A percentile compares a stretch with the other conserved stretches of the same genome.
These are phyloP conservation scores for Cantharis rufa DNA, from an alignment of 2,888 invertebrate genomes.

Conservation along the genomic window DNA sequence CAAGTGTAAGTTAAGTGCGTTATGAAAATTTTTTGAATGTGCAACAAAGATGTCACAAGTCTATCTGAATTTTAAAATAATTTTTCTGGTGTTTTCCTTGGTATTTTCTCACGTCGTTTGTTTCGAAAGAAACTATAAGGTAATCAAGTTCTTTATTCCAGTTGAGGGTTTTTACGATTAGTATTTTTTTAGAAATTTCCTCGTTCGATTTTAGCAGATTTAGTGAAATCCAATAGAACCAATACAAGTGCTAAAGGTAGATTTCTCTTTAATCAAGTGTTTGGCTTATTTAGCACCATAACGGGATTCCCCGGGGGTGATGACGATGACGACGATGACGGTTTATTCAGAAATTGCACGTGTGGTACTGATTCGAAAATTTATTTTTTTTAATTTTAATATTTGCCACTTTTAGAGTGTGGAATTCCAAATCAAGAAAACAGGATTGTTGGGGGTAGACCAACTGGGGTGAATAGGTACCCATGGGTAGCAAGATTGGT, in stretches of 20 bases:
- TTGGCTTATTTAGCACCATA: conserved; percentile 65
- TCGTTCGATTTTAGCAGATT: not conserved
- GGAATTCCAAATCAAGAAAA: conserved; percentile 84
- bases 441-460: conserved; percentile 82
- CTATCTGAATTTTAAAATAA: not conserved
- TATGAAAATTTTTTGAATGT: not conserved
- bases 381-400: not conserved
- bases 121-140: not conserved
- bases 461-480: conserved; percentile 80
- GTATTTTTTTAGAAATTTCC: conserved; percentile 8
- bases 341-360: conserved; percentile 68
- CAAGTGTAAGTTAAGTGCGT: not conserved
- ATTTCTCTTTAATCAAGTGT: conserved; percentile 75
- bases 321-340: conserved; percentile 62
- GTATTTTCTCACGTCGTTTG: not conserved
- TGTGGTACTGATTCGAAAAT: conserved; percentile 62
- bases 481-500: conserved; percentile 87
- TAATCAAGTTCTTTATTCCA: not conserved
- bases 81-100: not conserved
- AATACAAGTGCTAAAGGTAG: conserved; percentile 62
- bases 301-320: conserved; percentile 61
- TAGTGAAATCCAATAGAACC: conserved; percentile 3
- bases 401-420: conserved; percentile 66
- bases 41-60: not conserved
- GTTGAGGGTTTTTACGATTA: not conserved